Base-by-base conservation (phyloP, 2,888 invertebrate genomes). In the Anorthoa munda region DNA sequence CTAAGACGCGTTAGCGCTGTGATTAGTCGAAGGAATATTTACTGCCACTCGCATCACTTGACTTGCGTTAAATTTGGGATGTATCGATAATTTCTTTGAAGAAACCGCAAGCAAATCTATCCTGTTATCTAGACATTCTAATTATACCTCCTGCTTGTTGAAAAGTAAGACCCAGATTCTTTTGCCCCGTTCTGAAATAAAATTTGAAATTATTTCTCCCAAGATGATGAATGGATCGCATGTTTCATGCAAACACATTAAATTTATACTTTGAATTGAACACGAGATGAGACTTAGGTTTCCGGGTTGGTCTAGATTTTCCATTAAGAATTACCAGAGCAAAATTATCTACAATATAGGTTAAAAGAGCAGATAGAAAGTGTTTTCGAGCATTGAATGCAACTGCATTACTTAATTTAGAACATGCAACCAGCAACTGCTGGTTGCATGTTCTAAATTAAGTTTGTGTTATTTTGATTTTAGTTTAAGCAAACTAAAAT, bases 221-320 rank as follows among this genome's bases (percentile, higher is more conserved):
- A 13, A 56, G 61, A 78, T 74, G 74, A 85, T 83, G 81, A 77
- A 83, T 76, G 68, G 61, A 76, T 83, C 60, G 81, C 79, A 78
- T 81, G 85, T 75, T 77, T 51, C 65, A 50, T 70, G 15, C 65
- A 66, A 55, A 65, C 39, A 63, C 70, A 72, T 74, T 66, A 75
- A 81, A 77, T 78, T 68, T 75, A 66, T 66, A 70, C 60, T 76
- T 66, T 58, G 66, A 70, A 75, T 70, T 72, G 66, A 82, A 84
- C 75, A 61, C 69, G 72, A 83, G 31, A 65, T 39, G 65, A 53
- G 61, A 63, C 65, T 68, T 66, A 74, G 56, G 65, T 76, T 73
- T 55, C 46, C 73, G 45, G 26, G 31, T 68, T 26, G 66, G 58
- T 59, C 69, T 81, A 76, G 66, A 75, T 76, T 77, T 78, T 77